Evolutionary conservation across 2,113 vertebrate genomes (phyloP).

Genomic region (Periophthalmus modestus): DNA sequence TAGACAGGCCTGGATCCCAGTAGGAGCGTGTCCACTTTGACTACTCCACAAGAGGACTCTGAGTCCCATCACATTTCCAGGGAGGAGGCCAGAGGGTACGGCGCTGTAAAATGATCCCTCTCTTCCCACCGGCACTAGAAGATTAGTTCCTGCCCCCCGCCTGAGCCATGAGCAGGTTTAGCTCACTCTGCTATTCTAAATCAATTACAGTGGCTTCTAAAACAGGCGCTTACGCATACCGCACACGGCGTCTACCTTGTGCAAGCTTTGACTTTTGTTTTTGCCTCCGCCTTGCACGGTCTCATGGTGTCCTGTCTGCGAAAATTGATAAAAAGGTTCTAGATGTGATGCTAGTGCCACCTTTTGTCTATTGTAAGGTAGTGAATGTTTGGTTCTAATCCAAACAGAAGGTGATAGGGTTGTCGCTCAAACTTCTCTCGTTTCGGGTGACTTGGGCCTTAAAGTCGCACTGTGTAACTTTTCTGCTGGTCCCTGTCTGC

Average conservation of each 20-base stretch:
- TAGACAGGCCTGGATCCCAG: conserved; percentile 40
- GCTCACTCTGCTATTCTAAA: conserved; percentile 52
- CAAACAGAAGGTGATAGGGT: conserved; percentile 33
- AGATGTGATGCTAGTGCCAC: conserved; percentile 59
- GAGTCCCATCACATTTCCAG: conserved; percentile 50
- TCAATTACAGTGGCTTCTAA: conserved; percentile 56
- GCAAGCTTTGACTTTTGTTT: conserved; percentile 14
- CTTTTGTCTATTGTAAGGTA: conserved; percentile 52
- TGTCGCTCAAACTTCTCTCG: conserved; percentile 7
- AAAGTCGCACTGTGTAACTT: no score
- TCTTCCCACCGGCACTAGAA: conserved; percentile 38
- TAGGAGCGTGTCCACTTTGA: conserved; percentile 47
- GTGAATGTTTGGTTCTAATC: conserved; percentile 13
- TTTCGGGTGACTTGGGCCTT: neutral
- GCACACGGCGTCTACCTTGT: conserved; percentile 15
- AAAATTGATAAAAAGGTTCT: conserved; percentile 8
- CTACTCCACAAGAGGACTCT: conserved; percentile 38
- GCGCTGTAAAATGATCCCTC: conserved; percentile 48
- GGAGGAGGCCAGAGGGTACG: conserved; percentile 39
- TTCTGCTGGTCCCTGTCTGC: no score
- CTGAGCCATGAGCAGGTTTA: conserved; percentile 48
- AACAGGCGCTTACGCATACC: conserved; percentile 40
- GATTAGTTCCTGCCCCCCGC: conserved; percentile 47
- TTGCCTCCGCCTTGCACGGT: conserved; percentile 7
- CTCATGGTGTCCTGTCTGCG: neutral